Percentiles rank a stretch among this genome's conserved stretches.
Evolutionary conservation across 2,113 vertebrate genomes (phyloP).

Genomic region (Trichechus manatus): DNA sequence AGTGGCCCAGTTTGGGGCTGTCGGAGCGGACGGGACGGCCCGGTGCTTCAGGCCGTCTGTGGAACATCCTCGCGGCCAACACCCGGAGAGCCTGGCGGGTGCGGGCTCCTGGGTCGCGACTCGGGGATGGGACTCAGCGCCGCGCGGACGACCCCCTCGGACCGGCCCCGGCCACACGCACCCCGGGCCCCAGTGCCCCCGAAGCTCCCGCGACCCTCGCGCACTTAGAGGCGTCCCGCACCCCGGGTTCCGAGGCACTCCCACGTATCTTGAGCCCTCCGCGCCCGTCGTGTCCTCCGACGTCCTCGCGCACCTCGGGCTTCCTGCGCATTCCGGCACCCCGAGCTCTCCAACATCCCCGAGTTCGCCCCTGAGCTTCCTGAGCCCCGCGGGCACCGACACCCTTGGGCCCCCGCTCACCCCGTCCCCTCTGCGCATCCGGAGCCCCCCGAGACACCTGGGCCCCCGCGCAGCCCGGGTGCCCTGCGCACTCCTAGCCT

Average conservation of each 20-base stretch:
- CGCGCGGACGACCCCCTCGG: not conserved
- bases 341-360: not conserved
- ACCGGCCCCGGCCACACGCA: not conserved
- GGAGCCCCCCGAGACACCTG: not conserved
- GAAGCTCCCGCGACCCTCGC: not conserved
- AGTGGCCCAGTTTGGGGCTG: not conserved
- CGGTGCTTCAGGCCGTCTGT: not conserved
- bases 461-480: not conserved
- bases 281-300: not conserved
- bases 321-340: too few relatives aligned
- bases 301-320: not conserved
- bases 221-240: not conserved
- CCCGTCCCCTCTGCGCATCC: too few relatives aligned
- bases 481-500: accelerated
- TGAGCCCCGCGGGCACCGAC: not conserved
- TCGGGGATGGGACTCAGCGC: not conserved
- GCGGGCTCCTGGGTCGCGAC: not conserved
- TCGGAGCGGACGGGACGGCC: not conserved
- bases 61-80: not conserved
- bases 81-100: not conserved
- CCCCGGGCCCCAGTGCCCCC: not conserved
- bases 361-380: not conserved
- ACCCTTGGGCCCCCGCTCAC: not conserved
- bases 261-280: not conserved
- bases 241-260: not conserved